phyloP scores from a whole-genome alignment of 2,797 vertebrate species.

The Anguilla anguilla region DNA sequence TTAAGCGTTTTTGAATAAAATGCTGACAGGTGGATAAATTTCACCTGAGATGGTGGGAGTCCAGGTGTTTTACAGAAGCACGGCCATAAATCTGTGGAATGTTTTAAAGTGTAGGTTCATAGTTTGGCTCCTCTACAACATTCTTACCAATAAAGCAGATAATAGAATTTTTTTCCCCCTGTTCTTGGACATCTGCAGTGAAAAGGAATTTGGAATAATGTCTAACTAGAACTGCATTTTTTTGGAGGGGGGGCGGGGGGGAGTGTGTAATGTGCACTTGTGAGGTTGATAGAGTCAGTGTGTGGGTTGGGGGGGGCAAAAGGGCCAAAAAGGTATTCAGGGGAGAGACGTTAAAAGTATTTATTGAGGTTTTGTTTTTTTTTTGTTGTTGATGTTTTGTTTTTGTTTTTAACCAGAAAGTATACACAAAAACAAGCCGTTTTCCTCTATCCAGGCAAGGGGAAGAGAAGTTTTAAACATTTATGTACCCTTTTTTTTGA shows the following conservation, averaged over 20 bases:
- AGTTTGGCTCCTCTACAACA: conserved; percentile 54
- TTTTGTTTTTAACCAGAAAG: conserved; percentile 21
- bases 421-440: neutral
- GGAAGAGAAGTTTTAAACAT: conserved; percentile 11
- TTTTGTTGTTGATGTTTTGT: neutral
- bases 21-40: conserved; percentile 49
- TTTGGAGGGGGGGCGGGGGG: neutral
- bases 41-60: conserved; percentile 34
- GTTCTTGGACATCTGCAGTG: conserved; percentile 14
- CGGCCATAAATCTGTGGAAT: conserved; percentile 54
- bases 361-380: conserved; percentile 2
- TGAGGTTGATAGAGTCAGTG: conserved; percentile 25
- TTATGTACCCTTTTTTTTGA: neutral
- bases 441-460: neutral
- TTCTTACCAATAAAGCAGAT: conserved; percentile 45
- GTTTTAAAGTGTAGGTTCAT: conserved; percentile 52
- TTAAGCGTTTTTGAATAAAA: conserved; percentile 30
- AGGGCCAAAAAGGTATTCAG: conserved; percentile 17
- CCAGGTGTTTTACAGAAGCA: conserved; percentile 50
- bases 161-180: conserved; percentile 11
- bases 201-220: conserved; percentile 37
- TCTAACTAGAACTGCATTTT: neutral
- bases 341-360: conserved; percentile 10
- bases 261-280: conserved; percentile 34
- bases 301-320: neutral